Conservation (phyloP, 2,888 invertebrate species). For the Mesochorus sp. region DNA sequence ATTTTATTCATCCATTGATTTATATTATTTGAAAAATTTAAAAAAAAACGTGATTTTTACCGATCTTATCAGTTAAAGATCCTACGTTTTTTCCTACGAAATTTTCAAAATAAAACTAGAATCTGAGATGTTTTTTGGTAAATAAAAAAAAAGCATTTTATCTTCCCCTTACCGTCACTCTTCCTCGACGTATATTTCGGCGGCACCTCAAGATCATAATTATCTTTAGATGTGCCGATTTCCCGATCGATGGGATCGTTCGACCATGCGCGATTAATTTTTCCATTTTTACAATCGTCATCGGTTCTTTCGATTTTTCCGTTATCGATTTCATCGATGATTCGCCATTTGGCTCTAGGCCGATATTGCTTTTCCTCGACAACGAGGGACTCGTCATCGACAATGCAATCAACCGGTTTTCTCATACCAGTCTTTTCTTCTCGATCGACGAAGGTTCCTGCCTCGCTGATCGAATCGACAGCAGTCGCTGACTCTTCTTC, state of each 20-base stretch:
- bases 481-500: constrained; percentile 51
- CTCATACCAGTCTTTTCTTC: constrained; percentile 35
- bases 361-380: constrained; percentile 61
- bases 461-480: constrained; percentile 58
- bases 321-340: constrained; percentile 67
- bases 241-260: constrained; percentile 9
- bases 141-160: not conserved
- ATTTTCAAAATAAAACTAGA: not conserved
- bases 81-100: too few relatives aligned
- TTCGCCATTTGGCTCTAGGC: constrained; percentile 73
- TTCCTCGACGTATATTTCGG: constrained; percentile 59
- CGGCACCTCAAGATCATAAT: constrained; percentile 51
- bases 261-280: constrained; percentile 35
- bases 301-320: constrained; percentile 10
- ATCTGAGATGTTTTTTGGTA: too few relatives aligned
- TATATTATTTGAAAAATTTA: too few relatives aligned
- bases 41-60: too few relatives aligned
- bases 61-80: too few relatives aligned
- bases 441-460: constrained; percentile 69
- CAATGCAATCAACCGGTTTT: constrained; percentile 39
- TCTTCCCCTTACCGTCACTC: constrained; percentile 54
- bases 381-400: constrained; percentile 40
- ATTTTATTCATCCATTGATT: too few relatives aligned
- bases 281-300: constrained; percentile 22
- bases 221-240: constrained; percentile 22